Conservation (phyloP, 1,140 invertebrate genomes). For the Subanguina moxae region DNA sequence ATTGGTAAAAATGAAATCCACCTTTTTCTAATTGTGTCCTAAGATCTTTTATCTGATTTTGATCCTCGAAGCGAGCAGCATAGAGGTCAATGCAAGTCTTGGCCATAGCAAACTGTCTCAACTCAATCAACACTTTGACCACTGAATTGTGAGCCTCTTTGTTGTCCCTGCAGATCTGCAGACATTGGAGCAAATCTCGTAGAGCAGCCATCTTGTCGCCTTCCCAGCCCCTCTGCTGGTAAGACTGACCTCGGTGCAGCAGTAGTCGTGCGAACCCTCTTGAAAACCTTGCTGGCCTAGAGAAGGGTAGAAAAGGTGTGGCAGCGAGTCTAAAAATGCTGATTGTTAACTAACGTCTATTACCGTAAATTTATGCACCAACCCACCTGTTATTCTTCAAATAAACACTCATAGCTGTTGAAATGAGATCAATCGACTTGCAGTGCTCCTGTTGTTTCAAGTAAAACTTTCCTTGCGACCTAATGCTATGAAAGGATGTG, state of each 20-base stretch:
- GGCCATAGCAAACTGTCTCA: constrained; percentile 18
- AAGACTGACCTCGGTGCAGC: constrained; percentile 13
- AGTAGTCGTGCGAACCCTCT: constrained; percentile 12
- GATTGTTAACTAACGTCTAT: no score
- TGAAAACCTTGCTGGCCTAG: neutral
- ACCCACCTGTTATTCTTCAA: neutral
- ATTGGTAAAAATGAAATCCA: constrained; percentile 15
- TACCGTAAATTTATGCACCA: no score
- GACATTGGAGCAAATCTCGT: constrained; percentile 8
- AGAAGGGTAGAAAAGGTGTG: neutral
- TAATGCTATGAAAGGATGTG: neutral
- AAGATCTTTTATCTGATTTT: neutral
- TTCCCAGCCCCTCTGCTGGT: constrained; percentile 19
- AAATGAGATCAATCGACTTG: constrained; percentile 5
- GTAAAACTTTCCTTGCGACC: neutral
- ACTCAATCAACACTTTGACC: constrained; percentile 10
- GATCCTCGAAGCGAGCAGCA: neutral
- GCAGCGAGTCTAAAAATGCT: neutral
- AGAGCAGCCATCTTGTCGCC: constrained; percentile 22
- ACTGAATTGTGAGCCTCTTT: constrained; percentile 15
- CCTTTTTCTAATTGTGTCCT: constrained; percentile 3
- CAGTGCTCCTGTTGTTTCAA: constrained; percentile 1
- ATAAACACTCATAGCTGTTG: neutral
- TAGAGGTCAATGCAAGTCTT: neutral
- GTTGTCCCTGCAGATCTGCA: neutral